These are phyloP conservation scores for Pristionchus entomophagus DNA, from an alignment of 2,888 invertebrate genomes.

Conservation along the genomic window DNA sequence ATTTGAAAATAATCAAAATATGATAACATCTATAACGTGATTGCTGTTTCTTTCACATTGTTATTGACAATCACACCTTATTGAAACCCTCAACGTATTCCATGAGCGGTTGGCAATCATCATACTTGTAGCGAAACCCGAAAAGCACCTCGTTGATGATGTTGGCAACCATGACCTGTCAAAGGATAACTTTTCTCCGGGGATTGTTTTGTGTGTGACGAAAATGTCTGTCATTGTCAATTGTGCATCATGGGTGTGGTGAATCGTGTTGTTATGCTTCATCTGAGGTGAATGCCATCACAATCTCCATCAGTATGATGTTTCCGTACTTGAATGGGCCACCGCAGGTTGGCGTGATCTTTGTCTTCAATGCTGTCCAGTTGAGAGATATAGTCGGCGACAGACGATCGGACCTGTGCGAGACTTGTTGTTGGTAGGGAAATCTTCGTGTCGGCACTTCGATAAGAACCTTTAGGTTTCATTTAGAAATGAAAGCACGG, in stretches of 20 bases:
- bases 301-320: not conserved
- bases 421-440: not conserved
- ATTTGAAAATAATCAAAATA: no score
- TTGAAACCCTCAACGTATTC: constrained; percentile 1
- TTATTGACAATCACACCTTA: not conserved
- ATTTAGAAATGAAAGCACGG: no score
- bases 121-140: constrained; percentile 33
- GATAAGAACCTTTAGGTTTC: no score
- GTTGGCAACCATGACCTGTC: constrained; percentile 38
- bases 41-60: no score
- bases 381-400: not conserved
- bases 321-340: not conserved
- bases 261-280: no score
- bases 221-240: no score
- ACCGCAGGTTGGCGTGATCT: not conserved
- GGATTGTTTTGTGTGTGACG: no score
- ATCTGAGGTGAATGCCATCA: no score
- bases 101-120: constrained; percentile 34
- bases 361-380: not conserved
- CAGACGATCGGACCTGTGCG: not conserved
- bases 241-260: no score
- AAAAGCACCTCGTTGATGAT: constrained; percentile 41
- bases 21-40: no score
- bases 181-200: no score
- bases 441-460: no score